Percentiles rank a stretch among this genome's conserved stretches.
Evolutionary conservation across 2,888 invertebrate genomes (phyloP).

Genomic region (Aporophyla lueneburgensis): DNA sequence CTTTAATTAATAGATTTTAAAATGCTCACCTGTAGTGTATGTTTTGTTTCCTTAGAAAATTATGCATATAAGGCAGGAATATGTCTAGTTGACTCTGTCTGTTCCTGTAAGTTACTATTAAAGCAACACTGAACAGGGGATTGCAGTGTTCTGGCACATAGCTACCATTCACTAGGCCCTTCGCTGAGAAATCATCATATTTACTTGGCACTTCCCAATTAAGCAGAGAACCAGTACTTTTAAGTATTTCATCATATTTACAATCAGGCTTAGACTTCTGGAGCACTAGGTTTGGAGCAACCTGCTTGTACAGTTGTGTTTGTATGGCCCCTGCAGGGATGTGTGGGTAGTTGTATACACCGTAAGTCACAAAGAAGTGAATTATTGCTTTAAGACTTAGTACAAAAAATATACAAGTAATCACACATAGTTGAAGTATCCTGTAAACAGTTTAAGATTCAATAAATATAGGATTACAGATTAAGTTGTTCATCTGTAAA

Average conservation of each 20-base stretch:
- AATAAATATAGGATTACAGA: neutral
- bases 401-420: conserved; percentile 67
- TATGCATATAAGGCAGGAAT: conserved; percentile 96
- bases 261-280: conserved; percentile 76
- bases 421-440: conserved; percentile 73
- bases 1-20: neutral
- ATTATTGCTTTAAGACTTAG: conserved; percentile 45
- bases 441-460: conserved; percentile 56
- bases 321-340: conserved; percentile 55
- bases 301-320: conserved; percentile 46
- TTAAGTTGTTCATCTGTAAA: no score
- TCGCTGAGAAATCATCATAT: conserved; percentile 74
- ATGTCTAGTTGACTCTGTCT: conserved; percentile 94
- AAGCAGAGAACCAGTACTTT: conserved; percentile 69
- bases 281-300: conserved; percentile 67
- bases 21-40: conserved; percentile 93
- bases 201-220: conserved; percentile 73
- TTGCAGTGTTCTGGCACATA: conserved; percentile 81
- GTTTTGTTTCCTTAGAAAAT: conserved; percentile 95
- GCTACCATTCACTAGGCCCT: conserved; percentile 79
- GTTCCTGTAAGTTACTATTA: conserved; percentile 95
- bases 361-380: conserved; percentile 40
- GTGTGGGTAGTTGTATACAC: conserved; percentile 55
- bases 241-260: conserved; percentile 78
- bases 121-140: conserved; percentile 92